Conservation (phyloP, 2,888 invertebrate species). For the Dynastes tityus region DNA sequence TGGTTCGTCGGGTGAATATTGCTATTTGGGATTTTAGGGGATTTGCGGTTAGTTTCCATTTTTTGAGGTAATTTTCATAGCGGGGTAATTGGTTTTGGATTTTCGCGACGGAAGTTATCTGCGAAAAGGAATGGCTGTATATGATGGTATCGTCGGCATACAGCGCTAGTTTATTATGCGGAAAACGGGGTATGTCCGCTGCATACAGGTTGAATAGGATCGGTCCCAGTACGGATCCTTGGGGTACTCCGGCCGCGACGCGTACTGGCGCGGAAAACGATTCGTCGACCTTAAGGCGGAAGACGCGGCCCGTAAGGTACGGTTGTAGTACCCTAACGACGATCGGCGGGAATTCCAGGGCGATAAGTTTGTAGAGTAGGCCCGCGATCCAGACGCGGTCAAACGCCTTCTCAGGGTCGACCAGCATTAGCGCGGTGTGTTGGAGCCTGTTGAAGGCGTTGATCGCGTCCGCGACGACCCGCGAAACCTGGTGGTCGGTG, state of each 20-base stretch:
- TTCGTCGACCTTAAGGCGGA: conserved; percentile 56
- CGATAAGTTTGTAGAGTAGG: neutral
- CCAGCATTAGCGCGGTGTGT: no score
- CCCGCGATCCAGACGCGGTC: no score
- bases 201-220: neutral
- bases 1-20: neutral
- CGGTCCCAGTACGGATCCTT: conserved; percentile 58
- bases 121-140: neutral
- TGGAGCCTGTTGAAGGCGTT: no score
- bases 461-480: conserved; percentile 55
- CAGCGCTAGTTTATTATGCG: no score
- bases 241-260: conserved; percentile 61
- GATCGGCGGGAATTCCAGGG: conserved; percentile 55
- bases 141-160: no score
- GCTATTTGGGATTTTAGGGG: neutral
- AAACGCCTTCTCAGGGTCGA: no score
- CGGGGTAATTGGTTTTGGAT: neutral
- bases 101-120: neutral
- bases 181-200: no score
- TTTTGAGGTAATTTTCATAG: neutral
- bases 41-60: neutral
- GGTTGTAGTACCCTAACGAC: conserved; percentile 54
- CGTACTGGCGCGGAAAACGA: conserved; percentile 41
- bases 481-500: conserved; percentile 59
- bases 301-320: conserved; percentile 56